Conservation (phyloP, 2,797 vertebrate species). For the Thaleichthys pacificus region DNA sequence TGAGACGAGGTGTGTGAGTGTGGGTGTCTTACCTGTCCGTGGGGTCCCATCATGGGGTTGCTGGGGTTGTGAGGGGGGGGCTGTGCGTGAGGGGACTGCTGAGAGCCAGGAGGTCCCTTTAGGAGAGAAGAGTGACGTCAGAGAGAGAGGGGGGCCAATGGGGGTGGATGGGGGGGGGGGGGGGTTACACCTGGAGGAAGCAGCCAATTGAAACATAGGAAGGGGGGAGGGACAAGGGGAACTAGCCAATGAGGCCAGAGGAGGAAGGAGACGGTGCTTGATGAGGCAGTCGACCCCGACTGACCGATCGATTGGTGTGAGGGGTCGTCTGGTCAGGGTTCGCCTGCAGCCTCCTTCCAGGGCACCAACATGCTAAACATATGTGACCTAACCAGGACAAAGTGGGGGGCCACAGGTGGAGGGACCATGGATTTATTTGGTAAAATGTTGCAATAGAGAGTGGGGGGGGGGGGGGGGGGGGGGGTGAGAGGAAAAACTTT, state of each 20-base stretch:
- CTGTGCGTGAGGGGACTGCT: slow-evolving; percentile 78
- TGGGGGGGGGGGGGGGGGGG: too few relatives aligned
- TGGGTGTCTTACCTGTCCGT: slow-evolving; percentile 79
- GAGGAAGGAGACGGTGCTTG: slow-evolving; percentile 14
- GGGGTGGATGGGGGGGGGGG: neutral
- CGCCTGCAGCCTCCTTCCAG: too few relatives aligned
- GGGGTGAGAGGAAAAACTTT: neutral
- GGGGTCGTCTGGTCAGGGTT: too few relatives aligned
- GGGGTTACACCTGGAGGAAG: slow-evolving; percentile 56
- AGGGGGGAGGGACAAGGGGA: slow-evolving; percentile 19
- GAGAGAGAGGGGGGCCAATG: slow-evolving; percentile 57
- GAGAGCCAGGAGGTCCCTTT: slow-evolving; percentile 81
- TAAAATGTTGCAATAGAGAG: too few relatives aligned
- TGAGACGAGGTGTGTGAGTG: slow-evolving; percentile 23
- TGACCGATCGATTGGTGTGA: too few relatives aligned
- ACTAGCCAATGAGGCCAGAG: slow-evolving; percentile 25
- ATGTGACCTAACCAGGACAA: neutral
- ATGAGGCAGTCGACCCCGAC: too few relatives aligned
- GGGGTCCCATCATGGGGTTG: slow-evolving; percentile 85
- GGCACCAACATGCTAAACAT: neutral
- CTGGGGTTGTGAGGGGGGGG: slow-evolving; percentile 81
- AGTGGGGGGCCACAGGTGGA: neutral
- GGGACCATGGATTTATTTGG: too few relatives aligned
- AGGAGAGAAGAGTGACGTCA: slow-evolving; percentile 79
- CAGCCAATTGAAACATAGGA: slow-evolving; percentile 42